Evolutionary conservation across 1,140 invertebrate genomes (phyloP).

Genomic region (Pemphigus obesinymphae): DNA sequence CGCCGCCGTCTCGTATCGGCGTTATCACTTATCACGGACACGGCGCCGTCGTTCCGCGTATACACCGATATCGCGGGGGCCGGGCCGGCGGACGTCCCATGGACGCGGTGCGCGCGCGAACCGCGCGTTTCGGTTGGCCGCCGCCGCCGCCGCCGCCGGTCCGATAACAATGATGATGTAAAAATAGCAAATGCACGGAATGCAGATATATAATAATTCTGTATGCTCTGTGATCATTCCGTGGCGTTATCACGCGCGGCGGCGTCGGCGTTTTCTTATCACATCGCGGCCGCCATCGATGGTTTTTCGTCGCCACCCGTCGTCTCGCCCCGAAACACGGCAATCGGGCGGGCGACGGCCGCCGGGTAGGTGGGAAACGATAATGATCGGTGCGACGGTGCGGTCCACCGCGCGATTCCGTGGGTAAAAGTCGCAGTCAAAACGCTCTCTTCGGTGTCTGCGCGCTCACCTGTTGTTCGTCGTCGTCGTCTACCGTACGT

Average conservation of each 20-base stretch:
- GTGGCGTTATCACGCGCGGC: not conserved
- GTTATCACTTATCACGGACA: not conserved
- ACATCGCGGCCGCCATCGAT: not conserved
- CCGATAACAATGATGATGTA: constrained; percentile 16
- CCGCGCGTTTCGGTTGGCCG: not conserved
- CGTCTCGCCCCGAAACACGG: too few species aligned
- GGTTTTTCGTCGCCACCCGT: too few species aligned
- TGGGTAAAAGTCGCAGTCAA: too few species aligned
- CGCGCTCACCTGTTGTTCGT: too few species aligned
- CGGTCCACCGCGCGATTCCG: too few species aligned
- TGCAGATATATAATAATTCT: too few species aligned
- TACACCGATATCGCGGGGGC: not conserved
- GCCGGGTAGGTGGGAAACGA: too few species aligned
- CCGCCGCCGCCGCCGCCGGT: not conserved
- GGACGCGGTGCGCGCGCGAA: not conserved
- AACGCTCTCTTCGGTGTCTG: too few species aligned
- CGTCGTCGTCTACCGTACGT: too few species aligned
- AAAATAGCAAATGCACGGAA: too few species aligned
- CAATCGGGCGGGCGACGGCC: not conserved
- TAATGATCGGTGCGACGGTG: too few species aligned
- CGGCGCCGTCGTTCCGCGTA: not conserved
- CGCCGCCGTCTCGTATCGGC: not conserved
- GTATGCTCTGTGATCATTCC: too few species aligned
- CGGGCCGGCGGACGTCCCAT: not conserved
- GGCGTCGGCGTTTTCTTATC: constrained; percentile 8